Conservation (phyloP, 2,888 invertebrate genomes). For the Chymomyza amoena region DNA sequence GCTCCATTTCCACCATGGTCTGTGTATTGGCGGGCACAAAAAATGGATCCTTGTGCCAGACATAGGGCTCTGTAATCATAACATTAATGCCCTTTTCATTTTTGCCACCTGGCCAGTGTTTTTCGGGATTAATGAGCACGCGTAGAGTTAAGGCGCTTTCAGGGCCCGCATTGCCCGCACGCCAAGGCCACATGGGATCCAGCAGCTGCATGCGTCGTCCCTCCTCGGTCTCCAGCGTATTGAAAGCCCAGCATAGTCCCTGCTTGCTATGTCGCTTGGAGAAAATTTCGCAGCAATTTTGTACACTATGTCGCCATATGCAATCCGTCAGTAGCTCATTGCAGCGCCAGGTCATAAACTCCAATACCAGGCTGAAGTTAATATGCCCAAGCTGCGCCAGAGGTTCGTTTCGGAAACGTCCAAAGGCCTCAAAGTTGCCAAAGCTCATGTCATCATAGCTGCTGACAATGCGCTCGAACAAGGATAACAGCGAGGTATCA, state of each 20-base stretch:
- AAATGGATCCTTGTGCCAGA: slow-evolving; percentile 67
- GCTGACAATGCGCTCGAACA: slow-evolving; percentile 68
- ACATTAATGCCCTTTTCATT: slow-evolving; percentile 68
- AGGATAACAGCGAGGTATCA: slow-evolving; percentile 40
- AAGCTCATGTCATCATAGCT: slow-evolving; percentile 71
- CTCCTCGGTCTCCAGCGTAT: slow-evolving; percentile 74
- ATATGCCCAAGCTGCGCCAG: slow-evolving; percentile 63
- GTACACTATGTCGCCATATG: slow-evolving; percentile 77
- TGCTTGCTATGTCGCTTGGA: slow-evolving; percentile 78
- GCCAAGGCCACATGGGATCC: slow-evolving; percentile 70
- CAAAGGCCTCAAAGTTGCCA: slow-evolving; percentile 71
- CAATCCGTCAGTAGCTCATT: slow-evolving; percentile 77
- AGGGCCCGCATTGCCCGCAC: slow-evolving; percentile 65
- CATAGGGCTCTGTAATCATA: slow-evolving; percentile 70
- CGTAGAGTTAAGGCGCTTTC: slow-evolving; percentile 59
- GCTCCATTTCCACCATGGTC: slow-evolving; percentile 68
- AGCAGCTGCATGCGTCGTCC: slow-evolving; percentile 51
- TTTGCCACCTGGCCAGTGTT: slow-evolving; percentile 58
- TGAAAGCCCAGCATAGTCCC: slow-evolving; percentile 80
- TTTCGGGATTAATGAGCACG: slow-evolving; percentile 61
- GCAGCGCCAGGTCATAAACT: slow-evolving; percentile 77
- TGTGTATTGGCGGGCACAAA: slow-evolving; percentile 68
- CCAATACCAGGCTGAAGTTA: slow-evolving; percentile 72
- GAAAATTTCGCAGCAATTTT: slow-evolving; percentile 79
- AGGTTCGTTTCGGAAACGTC: slow-evolving; percentile 46